Base-by-base conservation (phyloP, 1,140 invertebrate species). In the Zophobas atratus region DNA sequence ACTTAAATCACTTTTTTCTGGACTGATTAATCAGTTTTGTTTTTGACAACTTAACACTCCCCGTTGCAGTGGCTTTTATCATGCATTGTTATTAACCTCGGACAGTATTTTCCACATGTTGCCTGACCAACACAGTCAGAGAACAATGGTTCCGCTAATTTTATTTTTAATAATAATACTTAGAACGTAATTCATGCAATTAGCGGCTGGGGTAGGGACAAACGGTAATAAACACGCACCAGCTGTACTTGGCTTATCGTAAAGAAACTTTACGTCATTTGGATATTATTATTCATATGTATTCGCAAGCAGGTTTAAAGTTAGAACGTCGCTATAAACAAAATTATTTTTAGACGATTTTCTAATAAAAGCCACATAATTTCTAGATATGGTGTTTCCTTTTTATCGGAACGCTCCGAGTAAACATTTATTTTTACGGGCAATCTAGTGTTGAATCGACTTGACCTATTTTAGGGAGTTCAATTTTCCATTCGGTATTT, bases 401-500 rank as follows among this genome's bases (percentile, higher is more conserved):
- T 67, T 67, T 67, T 67, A 67, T 43, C 60, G n/a, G 39, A 43
- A 60, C 35, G 34, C 38, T 60, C 56, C 38, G 60, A 43, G 38
- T 67, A 41, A 67, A 43, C 60, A 43, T 43, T 67, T 67, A 41
- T 67, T 67, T 60, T 67, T 67, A 67, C 39, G 60, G 60, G 60
- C 39, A 46, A 67, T 57, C 8, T 57, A 33, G 55, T 57, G 32
- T 57, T 8, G 55, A 57, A 57, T 67, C 60, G 60, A 67, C 60
- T 67, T 67, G 60, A 67, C 60, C 60, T 67, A 67, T 67, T 67
- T 72, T 72, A 51, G 75, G 74, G 46, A 46, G 48, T 72, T 51
- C 49, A 51, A 67, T 67, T 67, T 67, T 41, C 41, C 39, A 41
- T 41, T 67, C 60, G 3, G 20, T 67, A 67, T 67, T 67, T 67